Evolutionary conservation across 1,140 invertebrate species (phyloP).

Genomic region (Calosoma granatense): DNA sequence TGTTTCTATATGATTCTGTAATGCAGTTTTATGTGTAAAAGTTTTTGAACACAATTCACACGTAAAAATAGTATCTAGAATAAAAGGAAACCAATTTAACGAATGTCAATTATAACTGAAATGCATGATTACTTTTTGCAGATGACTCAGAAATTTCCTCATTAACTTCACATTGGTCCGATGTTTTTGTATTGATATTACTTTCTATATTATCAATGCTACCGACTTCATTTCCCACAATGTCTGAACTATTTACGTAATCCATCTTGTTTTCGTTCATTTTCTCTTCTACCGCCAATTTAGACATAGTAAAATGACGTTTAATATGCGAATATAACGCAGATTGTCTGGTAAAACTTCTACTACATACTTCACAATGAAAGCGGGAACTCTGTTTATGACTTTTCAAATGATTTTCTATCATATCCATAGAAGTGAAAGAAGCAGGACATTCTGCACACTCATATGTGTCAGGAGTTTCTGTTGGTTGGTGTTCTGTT

Average conservation of each 20-base stretch:
- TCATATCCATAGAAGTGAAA: background rate
- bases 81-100: background rate
- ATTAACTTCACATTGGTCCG: too few species aligned
- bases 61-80: background rate
- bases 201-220: background rate
- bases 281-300: too few species aligned
- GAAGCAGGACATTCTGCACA: background rate
- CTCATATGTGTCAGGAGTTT: background rate
- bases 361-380: background rate
- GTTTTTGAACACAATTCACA: background rate
- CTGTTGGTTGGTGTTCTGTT: background rate
- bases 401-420: background rate
- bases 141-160: too few species aligned
- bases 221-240: background rate
- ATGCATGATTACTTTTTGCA: too few species aligned
- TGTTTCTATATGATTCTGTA: background rate
- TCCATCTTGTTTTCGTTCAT: too few species aligned
- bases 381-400: background rate
- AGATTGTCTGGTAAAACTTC: background rate
- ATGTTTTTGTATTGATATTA: too few species aligned
- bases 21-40: background rate
- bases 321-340: background rate
- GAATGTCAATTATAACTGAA: too few species aligned
- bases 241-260: too few species aligned
- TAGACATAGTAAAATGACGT: too few species aligned